phyloP scores from a whole-genome alignment of 2,888 invertebrate genomes.

The Bellardia pandia region DNA sequence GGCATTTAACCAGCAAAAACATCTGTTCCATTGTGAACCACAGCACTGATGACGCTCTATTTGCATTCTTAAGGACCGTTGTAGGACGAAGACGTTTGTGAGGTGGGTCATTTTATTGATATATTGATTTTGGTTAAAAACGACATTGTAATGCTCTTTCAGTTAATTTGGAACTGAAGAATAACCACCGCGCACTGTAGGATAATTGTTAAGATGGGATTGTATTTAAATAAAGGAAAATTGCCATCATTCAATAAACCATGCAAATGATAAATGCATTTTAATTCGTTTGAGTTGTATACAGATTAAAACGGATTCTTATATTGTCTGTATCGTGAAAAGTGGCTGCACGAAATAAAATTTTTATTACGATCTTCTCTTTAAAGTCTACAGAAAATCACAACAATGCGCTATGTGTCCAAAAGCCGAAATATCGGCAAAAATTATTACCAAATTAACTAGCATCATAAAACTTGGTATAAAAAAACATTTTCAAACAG shows the following conservation, averaged over 20 bases:
- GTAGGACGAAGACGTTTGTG: constrained; percentile 9
- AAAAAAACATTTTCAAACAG: too few species aligned
- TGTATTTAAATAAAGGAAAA: constrained; percentile 56
- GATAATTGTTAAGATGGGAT: constrained; percentile 45
- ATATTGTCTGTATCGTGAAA: neutral
- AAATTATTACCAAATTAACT: too few species aligned
- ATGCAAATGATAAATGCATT: constrained; percentile 42
- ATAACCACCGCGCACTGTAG: neutral
- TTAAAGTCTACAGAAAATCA: neutral
- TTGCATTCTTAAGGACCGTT: constrained; percentile 8
- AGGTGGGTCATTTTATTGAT: constrained; percentile 50
- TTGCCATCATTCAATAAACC: constrained; percentile 31
- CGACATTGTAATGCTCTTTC: neutral
- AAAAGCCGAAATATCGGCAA: too few species aligned
- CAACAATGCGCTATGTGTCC: too few species aligned
- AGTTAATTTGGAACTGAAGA: constrained; percentile 1
- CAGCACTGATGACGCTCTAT: constrained; percentile 19
- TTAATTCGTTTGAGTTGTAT: constrained; percentile 8
- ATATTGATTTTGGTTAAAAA: constrained; percentile 43
- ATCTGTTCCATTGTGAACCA: constrained; percentile 55
- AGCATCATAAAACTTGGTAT: too few species aligned
- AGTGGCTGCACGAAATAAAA: neutral
- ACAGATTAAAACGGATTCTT: constrained; percentile 17
- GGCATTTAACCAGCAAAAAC: constrained; percentile 63
- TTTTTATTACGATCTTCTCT: neutral